Conservation (phyloP, 2,888 invertebrate genomes). For the Drosophila silvestris region DNA sequence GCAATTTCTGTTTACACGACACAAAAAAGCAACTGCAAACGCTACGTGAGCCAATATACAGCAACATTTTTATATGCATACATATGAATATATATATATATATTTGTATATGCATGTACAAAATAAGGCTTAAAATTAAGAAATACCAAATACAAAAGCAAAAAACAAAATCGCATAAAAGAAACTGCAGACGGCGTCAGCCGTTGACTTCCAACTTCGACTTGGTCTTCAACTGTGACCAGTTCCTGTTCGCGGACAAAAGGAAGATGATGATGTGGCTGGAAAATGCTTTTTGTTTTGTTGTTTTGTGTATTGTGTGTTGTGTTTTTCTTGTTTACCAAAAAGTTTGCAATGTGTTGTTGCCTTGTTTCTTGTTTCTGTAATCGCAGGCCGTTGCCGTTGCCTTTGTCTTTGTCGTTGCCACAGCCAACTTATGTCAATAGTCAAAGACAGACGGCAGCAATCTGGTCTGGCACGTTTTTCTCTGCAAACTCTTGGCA, state of each 20-base stretch:
- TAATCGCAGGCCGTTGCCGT: constrained; percentile 63
- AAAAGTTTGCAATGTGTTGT: constrained; percentile 49
- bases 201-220: constrained; percentile 26
- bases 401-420: constrained; percentile 33
- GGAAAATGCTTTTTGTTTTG: constrained; percentile 38
- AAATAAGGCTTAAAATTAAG: constrained; percentile 65
- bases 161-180: constrained; percentile 53
- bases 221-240: constrained; percentile 62
- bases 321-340: constrained; percentile 45
- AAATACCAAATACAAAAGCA: constrained; percentile 58
- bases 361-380: constrained; percentile 44
- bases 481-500: constrained; percentile 30
- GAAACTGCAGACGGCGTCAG: constrained; percentile 55
- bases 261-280: constrained; percentile 75
- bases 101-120: constrained; percentile 10
- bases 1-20: constrained; percentile 74
- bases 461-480: constrained; percentile 73
- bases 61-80: constrained; percentile 16
- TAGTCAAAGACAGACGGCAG: constrained; percentile 57
- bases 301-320: constrained; percentile 26
- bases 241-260: constrained; percentile 78
- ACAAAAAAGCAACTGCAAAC: constrained; percentile 62
- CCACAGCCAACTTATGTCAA: constrained; percentile 71
- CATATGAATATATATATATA: constrained; percentile 9
- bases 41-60: constrained; percentile 57